phyloP scores from a whole-genome alignment of 2,888 invertebrate genomes.

The Chaetogeoica ovagalla region DNA sequence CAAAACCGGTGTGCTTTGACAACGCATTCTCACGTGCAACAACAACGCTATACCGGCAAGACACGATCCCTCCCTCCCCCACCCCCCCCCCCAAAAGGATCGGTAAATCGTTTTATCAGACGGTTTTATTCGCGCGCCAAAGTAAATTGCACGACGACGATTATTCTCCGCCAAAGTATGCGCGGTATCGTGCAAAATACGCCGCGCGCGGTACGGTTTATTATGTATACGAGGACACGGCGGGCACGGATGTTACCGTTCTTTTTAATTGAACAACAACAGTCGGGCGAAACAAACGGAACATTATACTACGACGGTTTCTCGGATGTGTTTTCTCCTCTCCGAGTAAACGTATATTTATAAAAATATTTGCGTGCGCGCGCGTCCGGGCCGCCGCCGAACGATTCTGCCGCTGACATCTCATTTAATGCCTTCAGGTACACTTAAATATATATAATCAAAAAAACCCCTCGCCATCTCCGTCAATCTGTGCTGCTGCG shows the following conservation, averaged over 20 bases:
- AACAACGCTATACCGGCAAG: background rate
- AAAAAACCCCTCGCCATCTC: slow-evolving; percentile 16
- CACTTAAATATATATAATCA: slow-evolving; percentile 7
- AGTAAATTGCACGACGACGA: slow-evolving; percentile 10
- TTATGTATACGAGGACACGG: too few species aligned
- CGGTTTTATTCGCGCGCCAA: background rate
- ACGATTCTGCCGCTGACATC: slow-evolving; percentile 38
- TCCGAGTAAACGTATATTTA: too few species aligned
- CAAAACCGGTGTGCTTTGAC: too few species aligned
- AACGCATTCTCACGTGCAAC: background rate
- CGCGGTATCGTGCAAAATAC: too few species aligned
- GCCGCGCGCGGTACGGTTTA: too few species aligned
- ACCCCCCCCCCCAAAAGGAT: too few species aligned
- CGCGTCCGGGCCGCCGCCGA: too few species aligned
- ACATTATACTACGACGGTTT: slow-evolving; percentile 24
- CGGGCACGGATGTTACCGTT: background rate
- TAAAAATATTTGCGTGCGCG: too few species aligned
- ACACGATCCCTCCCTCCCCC: background rate
- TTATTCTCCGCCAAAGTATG: background rate
- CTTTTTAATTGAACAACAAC: slow-evolving; percentile 47
- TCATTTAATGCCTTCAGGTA: slow-evolving; percentile 47
- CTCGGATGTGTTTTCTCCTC: slow-evolving; percentile 31
- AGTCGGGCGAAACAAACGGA: slow-evolving; percentile 35
- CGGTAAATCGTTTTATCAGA: slow-evolving; percentile 14
- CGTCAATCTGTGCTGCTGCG: slow-evolving; percentile 22